Evolutionary conservation across 2,888 invertebrate genomes (phyloP).

Genomic region (Lithosia quadra): DNA sequence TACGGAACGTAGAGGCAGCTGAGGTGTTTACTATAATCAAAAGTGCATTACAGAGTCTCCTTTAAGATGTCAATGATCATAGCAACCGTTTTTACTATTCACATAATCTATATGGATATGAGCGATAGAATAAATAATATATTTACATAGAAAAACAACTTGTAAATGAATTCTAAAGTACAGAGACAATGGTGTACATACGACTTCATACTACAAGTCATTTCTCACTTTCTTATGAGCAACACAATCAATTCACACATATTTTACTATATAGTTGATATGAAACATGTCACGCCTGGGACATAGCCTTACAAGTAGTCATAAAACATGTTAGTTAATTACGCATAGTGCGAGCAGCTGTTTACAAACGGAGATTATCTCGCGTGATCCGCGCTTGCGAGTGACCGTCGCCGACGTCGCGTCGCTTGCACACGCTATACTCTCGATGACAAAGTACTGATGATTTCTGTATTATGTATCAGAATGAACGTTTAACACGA

Average conservation of each 20-base stretch:
- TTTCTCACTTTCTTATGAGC: slow-evolving; percentile 12
- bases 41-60: neutral
- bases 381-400: slow-evolving; percentile 45
- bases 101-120: neutral
- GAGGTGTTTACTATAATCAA: slow-evolving; percentile 2
- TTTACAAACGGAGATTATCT: slow-evolving; percentile 53
- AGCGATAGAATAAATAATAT: neutral
- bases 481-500: slow-evolving; percentile 50
- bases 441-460: slow-evolving; percentile 50
- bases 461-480: slow-evolving; percentile 52
- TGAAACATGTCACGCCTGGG: slow-evolving; percentile 33
- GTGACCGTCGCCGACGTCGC: slow-evolving; percentile 37
- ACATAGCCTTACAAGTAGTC: slow-evolving; percentile 32
- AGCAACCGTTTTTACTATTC: neutral
- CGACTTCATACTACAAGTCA: neutral
- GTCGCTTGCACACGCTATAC: slow-evolving; percentile 44
- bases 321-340: slow-evolving; percentile 47
- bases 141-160: neutral
- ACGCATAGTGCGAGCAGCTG: slow-evolving; percentile 43
- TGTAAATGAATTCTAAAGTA: neutral
- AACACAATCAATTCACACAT: slow-evolving; percentile 24
- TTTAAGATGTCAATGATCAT: neutral
- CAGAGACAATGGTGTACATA: neutral
- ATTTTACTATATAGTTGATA: slow-evolving; percentile 28
- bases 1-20: neutral